Conservation (phyloP, 2,113 vertebrate genomes). For the Pitta sordida region DNA sequence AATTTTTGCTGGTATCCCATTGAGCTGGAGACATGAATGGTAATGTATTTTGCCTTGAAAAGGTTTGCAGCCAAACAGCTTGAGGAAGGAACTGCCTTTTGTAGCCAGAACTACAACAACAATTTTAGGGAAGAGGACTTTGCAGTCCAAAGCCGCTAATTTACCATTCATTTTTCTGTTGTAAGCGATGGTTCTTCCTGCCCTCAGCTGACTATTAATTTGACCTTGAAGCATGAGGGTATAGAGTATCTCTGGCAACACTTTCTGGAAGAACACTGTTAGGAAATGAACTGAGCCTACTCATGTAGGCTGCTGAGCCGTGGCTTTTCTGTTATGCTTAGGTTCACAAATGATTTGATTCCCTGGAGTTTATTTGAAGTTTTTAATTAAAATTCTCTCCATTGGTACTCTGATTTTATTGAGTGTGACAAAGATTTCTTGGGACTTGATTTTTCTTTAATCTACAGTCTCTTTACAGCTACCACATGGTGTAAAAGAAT, state of each 20-base stretch:
- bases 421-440: constrained; percentile 49
- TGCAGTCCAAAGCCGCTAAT: neutral
- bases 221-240: neutral
- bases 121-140: neutral
- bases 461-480: neutral
- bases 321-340: constrained; percentile 47
- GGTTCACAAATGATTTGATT: constrained; percentile 57
- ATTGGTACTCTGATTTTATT: constrained; percentile 35
- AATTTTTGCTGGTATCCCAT: neutral
- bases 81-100: neutral
- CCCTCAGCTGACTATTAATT: neutral
- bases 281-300: neutral
- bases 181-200: neutral
- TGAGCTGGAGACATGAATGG: neutral
- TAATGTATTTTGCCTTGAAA: neutral
- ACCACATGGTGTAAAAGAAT: neutral
- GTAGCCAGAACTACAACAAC: neutral
- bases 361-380: constrained; percentile 33
- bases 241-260: neutral
- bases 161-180: neutral
- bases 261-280: neutral
- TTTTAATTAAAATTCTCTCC: constrained; percentile 51
- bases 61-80: neutral
- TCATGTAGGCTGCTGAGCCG: neutral
- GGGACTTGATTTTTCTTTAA: constrained; percentile 41